phyloP scores from a whole-genome alignment of 2,888 invertebrate genomes.

The Drosophila flavopinicola region DNA sequence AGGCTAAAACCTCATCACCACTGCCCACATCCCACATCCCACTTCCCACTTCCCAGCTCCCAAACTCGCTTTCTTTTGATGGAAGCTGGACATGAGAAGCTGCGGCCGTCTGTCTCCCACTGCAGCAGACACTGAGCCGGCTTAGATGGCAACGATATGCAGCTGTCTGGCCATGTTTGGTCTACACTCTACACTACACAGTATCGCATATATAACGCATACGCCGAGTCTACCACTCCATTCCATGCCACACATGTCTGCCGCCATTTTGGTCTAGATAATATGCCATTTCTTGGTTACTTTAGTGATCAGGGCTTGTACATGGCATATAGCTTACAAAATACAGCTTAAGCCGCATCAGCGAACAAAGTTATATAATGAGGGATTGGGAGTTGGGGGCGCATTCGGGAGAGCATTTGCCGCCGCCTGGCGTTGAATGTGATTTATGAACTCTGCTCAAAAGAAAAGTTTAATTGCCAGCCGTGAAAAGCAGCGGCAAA shows the following conservation, averaged over 20 bases:
- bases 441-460: slow-evolving; percentile 76
- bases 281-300: slow-evolving; percentile 51
- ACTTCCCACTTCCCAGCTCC: background rate
- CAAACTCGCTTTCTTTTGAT: slow-evolving; percentile 48
- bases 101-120: slow-evolving; percentile 31
- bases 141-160: slow-evolving; percentile 71
- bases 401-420: slow-evolving; percentile 9
- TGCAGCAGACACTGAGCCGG: slow-evolving; percentile 69
- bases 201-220: too few species aligned
- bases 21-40: background rate
- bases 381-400: background rate
- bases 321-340: slow-evolving; percentile 32
- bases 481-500: slow-evolving; percentile 71
- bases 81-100: slow-evolving; percentile 44
- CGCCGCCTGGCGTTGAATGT: slow-evolving; percentile 72
- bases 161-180: slow-evolving; percentile 18
- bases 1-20: background rate
- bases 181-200: too few species aligned
- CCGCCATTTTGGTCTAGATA: slow-evolving; percentile 25
- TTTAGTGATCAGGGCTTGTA: slow-evolving; percentile 52
- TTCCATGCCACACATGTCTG: slow-evolving; percentile 43
- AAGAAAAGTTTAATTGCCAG: slow-evolving; percentile 81
- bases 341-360: slow-evolving; percentile 56
- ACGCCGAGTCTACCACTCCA: slow-evolving; percentile 28
- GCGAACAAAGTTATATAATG: slow-evolving; percentile 21